Evolutionary conservation across 2,888 invertebrate genomes (phyloP).

Genomic region (Agrochola litura): DNA sequence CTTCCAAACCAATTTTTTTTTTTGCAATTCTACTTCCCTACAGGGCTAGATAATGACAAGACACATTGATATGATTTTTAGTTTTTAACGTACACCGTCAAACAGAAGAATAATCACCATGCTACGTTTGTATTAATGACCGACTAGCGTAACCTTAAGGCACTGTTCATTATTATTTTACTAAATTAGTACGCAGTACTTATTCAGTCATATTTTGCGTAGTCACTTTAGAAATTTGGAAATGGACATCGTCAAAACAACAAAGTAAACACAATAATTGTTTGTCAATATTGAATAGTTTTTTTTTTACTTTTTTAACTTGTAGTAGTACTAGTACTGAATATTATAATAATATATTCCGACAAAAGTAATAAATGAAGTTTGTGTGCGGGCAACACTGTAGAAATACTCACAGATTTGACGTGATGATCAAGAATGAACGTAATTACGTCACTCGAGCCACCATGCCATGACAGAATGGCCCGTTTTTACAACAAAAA

Average conservation of each 20-base stretch:
- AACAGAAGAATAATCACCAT: too few relatives aligned
- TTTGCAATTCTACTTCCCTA: too few relatives aligned
- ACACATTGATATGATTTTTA: too few relatives aligned
- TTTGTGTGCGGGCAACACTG: not conserved
- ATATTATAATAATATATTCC: not conserved
- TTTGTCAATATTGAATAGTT: not conserved
- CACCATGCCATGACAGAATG: not conserved
- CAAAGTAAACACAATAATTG: not conserved
- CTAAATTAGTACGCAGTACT: not conserved
- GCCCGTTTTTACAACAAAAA: not conserved
- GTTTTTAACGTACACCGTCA: too few relatives aligned
- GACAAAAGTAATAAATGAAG: not conserved
- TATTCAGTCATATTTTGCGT: not conserved
- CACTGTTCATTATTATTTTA: not conserved
- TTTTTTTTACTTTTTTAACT: too few relatives aligned
- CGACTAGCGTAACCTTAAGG: too few relatives aligned
- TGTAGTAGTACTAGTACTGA: too few relatives aligned
- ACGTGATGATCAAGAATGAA: constrained; percentile 1
- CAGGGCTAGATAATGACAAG: too few relatives aligned
- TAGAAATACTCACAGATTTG: not conserved
- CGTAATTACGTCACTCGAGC: not conserved
- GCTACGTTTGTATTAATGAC: too few relatives aligned
- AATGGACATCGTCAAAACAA: not conserved
- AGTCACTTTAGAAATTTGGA: not conserved
- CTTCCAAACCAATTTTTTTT: too few relatives aligned